A percentile compares a stretch with the other conserved stretches of the same genome.
Conservation (phyloP, 2,888 invertebrate species). For the Perizoma affinitatum region DNA sequence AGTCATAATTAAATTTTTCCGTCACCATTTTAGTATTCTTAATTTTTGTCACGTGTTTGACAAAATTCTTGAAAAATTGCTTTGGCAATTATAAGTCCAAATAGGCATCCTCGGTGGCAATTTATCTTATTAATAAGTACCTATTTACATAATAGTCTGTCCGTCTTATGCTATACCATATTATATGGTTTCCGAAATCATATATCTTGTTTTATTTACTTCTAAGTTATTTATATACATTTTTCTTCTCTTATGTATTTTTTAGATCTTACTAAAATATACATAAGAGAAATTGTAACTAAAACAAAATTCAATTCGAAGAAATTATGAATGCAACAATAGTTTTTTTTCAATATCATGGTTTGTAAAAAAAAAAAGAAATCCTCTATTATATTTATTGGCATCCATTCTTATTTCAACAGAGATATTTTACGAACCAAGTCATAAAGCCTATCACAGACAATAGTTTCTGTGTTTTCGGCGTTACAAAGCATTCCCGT, state of each 20-base stretch:
- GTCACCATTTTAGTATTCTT: not conserved
- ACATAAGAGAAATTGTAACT: not conserved
- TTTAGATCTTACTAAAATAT: not conserved
- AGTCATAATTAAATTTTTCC: constrained; percentile 13
- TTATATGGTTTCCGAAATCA: too few species aligned
- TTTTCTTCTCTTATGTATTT: too few species aligned
- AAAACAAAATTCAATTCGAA: not conserved
- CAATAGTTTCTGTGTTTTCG: constrained; percentile 40
- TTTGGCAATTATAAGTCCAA: constrained; percentile 10
- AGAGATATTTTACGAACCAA: constrained; percentile 28
- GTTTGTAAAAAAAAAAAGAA: too few species aligned
- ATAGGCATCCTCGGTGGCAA: constrained; percentile 1
- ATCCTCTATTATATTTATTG: constrained; percentile 7
- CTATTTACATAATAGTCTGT: too few species aligned
- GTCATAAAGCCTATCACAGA: constrained; percentile 35
- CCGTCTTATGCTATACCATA: not conserved
- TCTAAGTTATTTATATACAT: too few species aligned
- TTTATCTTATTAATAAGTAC: constrained; percentile 2
- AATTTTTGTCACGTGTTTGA: constrained; percentile 1
- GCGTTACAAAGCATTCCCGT: constrained; percentile 56
- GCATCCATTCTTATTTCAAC: constrained; percentile 24
- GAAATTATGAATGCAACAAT: too few species aligned
- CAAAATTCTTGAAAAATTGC: constrained; percentile 13
- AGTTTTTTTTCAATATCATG: too few species aligned
- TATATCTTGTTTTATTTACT: too few species aligned